These are phyloP conservation scores for Microcebus jonahi DNA, from an alignment of 2,113 vertebrate genomes.

Conservation along the genomic window DNA sequence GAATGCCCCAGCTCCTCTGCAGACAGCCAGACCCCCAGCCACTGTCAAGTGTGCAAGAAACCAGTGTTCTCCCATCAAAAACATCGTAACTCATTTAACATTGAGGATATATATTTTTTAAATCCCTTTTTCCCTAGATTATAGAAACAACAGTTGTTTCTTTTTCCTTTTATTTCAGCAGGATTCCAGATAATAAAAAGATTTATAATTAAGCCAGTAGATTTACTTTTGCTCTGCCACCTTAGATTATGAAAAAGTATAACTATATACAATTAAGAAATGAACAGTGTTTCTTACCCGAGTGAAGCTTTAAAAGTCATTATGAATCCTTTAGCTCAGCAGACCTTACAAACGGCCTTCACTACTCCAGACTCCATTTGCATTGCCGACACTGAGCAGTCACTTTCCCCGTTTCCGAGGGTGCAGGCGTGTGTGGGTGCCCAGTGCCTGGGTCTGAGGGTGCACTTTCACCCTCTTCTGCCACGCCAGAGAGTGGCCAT, in stretches of 20 bases:
- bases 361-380: constrained; percentile 87
- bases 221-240: constrained; percentile 87
- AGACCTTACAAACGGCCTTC: constrained; percentile 90
- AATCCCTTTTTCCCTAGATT: constrained; percentile 67
- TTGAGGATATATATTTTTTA: constrained; percentile 28
- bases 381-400: constrained; percentile 84
- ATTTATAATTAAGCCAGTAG: constrained; percentile 89
- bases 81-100: constrained; percentile 61
- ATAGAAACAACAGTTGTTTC: constrained; percentile 78
- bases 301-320: constrained; percentile 91
- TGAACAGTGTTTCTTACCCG: constrained; percentile 90
- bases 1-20: not conserved
- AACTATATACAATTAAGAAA: constrained; percentile 92
- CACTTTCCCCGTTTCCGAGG: constrained; percentile 64
- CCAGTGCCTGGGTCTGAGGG: too few species aligned
- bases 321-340: constrained; percentile 92
- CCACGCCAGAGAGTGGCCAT: not conserved
- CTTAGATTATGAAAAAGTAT: constrained; percentile 89
- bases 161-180: constrained; percentile 81
- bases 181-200: constrained; percentile 88
- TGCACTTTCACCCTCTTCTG: constrained; percentile 24
- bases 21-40: not conserved
- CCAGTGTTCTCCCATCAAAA: constrained; percentile 39
- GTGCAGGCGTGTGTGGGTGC: not conserved
- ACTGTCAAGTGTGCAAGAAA: not conserved